Base-by-base conservation (phyloP, 1,140 invertebrate species). In the Lepidotrigona ventralis region DNA sequence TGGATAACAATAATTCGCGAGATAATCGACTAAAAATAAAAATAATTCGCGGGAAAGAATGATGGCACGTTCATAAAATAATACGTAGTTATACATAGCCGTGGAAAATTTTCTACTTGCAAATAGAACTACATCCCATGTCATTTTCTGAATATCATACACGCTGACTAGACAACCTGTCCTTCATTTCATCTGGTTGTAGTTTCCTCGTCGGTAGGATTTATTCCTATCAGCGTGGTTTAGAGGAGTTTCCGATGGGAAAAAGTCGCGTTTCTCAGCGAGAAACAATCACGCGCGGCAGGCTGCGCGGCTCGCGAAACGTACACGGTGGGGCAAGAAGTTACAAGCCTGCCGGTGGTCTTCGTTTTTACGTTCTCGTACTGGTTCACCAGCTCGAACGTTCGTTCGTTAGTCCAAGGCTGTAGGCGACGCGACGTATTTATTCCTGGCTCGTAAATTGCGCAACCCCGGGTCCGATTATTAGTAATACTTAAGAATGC, bases 401-500 rank as follows among this genome's bases (percentile, higher is more conserved):
- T 46, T 46, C 39, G 39, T 83, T 83, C 82, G 82, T 83, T 83
- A 83, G 77, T 83, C 82, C 46, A 79, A 72, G 82, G 82, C 82
- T 73, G 77, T 66, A 70, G 82, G 82, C 77, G 51, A 79, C 66
- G 66, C 74, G 54, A 78, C 78, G 75, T 68, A 78, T 83, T 83
- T 54, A 70, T 83, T 78, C 54, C 64, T 84, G 68, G 69, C 58
- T 80, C 76, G 70, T 79, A 84, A 84, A 80, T 84, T 84, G 82
- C 77, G 69, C 77, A 73, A 84, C 51, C 70, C 58, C 19, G 2
- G 54, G 56, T 69, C 5, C 77, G 58, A 80, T 80, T 80, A 80
- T 84, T 84, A 74, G 56, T 75, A 72, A 79, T 68, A 79, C 79
- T 83, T 79, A 83, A 71, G 51, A 83, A 73, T 79, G 58, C 76